Conservation (phyloP, 2,888 invertebrate species). For the Tachina grossa region DNA sequence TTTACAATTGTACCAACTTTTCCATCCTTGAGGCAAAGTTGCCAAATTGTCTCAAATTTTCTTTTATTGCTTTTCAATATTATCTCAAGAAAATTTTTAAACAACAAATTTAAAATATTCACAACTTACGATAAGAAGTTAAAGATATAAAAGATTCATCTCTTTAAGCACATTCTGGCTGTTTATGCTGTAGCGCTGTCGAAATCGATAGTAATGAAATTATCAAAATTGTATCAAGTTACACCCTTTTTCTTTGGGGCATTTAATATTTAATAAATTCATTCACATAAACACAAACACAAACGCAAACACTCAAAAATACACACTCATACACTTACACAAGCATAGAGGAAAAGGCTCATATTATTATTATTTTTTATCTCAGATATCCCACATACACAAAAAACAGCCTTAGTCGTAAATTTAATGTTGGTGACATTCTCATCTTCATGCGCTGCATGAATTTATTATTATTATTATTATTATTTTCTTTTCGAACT, state of each 20-base stretch:
- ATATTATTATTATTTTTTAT: not conserved
- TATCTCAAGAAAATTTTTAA: not conserved
- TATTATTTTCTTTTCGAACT: not conserved
- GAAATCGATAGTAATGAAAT: constrained; percentile 42
- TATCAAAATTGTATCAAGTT: constrained; percentile 56
- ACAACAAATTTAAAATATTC: not conserved
- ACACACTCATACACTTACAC: not conserved
- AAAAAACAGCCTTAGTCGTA: not conserved
- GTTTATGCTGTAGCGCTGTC: not conserved
- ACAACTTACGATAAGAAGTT: not conserved
- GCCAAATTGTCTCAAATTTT: too few species aligned
- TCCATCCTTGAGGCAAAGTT: too few species aligned
- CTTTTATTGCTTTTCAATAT: too few species aligned
- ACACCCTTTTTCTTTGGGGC: constrained; percentile 39
- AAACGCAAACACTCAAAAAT: not conserved
- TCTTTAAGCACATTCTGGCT: not conserved
- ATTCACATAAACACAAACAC: not conserved
- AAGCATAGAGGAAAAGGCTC: not conserved
- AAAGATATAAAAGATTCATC: not conserved
- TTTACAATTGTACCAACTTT: too few species aligned
- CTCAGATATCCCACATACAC: constrained; percentile 17
- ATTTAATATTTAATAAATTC: constrained; percentile 38
- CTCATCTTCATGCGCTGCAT: constrained; percentile 25
- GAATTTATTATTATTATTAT: constrained; percentile 8
- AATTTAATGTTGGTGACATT: constrained; percentile 42